These are phyloP conservation scores for Aricia agestis DNA, from an alignment of 1,140 invertebrate species.

Conservation along the genomic window DNA sequence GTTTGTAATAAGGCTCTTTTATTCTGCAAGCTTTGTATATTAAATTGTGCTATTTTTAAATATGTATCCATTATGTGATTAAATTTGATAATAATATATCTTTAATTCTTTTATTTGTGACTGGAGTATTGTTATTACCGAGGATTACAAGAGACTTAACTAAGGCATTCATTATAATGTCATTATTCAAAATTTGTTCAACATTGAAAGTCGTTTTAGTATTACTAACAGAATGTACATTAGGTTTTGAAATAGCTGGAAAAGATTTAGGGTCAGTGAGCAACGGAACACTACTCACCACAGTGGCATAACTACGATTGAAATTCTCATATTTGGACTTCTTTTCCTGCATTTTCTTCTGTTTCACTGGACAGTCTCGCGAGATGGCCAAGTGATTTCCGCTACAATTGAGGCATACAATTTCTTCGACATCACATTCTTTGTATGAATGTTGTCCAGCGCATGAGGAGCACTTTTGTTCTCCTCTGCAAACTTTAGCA, in stretches of 20 bases:
- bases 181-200: background rate
- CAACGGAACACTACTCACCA: background rate
- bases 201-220: background rate
- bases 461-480: background rate
- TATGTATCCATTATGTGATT: conserved; percentile 5
- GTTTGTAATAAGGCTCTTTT: background rate
- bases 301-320: background rate
- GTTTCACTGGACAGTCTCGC: background rate
- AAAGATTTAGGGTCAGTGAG: background rate
- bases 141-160: background rate
- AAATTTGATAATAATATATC: background rate
- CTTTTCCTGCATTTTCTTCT: conserved; percentile 6
- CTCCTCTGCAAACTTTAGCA: conserved; percentile 19
- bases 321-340: background rate
- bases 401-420: background rate
- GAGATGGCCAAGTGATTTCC: background rate
- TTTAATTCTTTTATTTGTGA: conserved; percentile 11
- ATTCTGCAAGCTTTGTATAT: conserved; percentile 1
- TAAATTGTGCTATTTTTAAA: background rate
- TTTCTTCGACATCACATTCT: background rate
- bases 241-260: background rate
- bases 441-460: background rate
- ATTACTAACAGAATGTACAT: background rate
- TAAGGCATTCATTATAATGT: background rate
- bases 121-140: background rate